A percentile compares a stretch with the other conserved stretches of the same genome.
phyloP scores from a whole-genome alignment of 2,888 invertebrate genomes.

The Drosophila bunnanda region DNA sequence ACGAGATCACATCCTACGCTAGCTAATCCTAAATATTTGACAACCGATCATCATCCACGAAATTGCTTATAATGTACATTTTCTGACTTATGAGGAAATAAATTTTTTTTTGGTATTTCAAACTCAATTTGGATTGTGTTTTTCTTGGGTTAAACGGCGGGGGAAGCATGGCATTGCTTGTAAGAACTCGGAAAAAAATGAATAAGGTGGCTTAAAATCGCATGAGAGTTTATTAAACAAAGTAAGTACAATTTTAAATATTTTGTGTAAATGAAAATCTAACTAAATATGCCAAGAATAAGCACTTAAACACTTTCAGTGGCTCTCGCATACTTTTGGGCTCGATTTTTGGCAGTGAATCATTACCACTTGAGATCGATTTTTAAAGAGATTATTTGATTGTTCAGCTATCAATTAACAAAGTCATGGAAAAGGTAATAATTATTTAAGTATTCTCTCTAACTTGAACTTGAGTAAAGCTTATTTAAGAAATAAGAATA shows the following conservation, averaged over 20 bases:
- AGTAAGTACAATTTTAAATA: neutral
- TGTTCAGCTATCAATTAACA: neutral
- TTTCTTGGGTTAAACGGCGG: constrained; percentile 1
- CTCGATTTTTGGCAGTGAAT: neutral
- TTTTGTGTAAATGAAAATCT: neutral
- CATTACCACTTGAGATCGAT: neutral
- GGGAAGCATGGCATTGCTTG: neutral
- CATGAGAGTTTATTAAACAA: neutral
- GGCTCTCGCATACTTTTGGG: neutral
- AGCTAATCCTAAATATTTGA: constrained; percentile 36
- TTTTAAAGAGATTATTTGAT: neutral
- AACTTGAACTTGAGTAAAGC: neutral
- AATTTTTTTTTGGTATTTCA: constrained; percentile 72
- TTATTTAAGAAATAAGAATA: too few relatives aligned
- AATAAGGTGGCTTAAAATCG: neutral
- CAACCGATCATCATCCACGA: constrained; percentile 33
- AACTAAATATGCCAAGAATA: neutral
- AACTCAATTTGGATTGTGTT: constrained; percentile 45
- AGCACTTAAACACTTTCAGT: neutral
- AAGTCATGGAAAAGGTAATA: neutral
- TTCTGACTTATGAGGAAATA: constrained; percentile 61
- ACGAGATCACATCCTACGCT: constrained; percentile 15
- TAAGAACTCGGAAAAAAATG: neutral
- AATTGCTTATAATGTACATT: constrained; percentile 51
- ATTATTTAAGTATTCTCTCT: neutral